Conservation (phyloP, 2,888 invertebrate species). For the Eremobia ochroleuca region DNA sequence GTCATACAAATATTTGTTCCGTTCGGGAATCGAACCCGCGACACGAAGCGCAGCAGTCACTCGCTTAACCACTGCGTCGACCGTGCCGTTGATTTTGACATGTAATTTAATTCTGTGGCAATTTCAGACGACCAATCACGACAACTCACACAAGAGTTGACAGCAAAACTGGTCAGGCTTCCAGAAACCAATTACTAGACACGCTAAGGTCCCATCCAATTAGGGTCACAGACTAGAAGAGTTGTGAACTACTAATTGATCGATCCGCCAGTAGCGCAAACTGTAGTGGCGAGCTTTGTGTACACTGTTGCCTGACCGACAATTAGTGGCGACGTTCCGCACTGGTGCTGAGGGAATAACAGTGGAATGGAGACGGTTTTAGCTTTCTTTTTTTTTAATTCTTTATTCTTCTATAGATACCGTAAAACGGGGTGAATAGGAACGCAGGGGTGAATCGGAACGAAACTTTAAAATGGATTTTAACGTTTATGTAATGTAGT, state of each 20-base stretch:
- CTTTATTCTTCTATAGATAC: neutral
- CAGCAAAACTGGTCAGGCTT: slow-evolving; percentile 9
- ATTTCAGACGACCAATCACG: slow-evolving; percentile 6
- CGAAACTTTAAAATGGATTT: too few species aligned
- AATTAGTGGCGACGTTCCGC: slow-evolving; percentile 50
- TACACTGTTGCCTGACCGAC: slow-evolving; percentile 47
- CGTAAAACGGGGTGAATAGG: too few species aligned
- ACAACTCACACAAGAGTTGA: neutral
- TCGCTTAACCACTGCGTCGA: too few species aligned
- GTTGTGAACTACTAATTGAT: slow-evolving; percentile 58
- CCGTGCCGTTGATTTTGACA: too few species aligned
- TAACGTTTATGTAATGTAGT: too few species aligned
- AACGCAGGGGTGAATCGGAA: too few species aligned
- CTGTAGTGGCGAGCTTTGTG: slow-evolving; percentile 25
- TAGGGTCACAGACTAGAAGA: slow-evolving; percentile 44
- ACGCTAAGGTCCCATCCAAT: slow-evolving; percentile 44
- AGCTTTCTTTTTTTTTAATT: neutral
- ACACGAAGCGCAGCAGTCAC: too few species aligned
- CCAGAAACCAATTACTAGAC: slow-evolving; percentile 43
- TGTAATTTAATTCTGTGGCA: neutral
- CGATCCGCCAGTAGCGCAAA: slow-evolving; percentile 45
- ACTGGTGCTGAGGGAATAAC: slow-evolving; percentile 23
- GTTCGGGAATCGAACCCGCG: too few species aligned
- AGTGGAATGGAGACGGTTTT: slow-evolving; percentile 29
- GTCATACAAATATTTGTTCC: too few species aligned